Evolutionary conservation across 1,140 invertebrate genomes (phyloP).

Genomic region (Temnothorax nylanderi): DNA sequence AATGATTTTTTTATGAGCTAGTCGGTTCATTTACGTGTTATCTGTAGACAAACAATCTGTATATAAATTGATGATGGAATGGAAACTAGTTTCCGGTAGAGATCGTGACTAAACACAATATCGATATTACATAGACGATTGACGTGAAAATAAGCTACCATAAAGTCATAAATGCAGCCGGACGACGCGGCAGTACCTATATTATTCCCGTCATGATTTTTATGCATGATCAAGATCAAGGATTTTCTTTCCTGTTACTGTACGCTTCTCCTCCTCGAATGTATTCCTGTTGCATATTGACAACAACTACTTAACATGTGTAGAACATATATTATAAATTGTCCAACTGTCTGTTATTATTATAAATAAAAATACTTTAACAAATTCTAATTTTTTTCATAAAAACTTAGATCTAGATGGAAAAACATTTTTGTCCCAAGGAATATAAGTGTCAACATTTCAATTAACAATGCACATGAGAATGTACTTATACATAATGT

Average conservation of each 20-base stretch:
- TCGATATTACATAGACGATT: conserved; percentile 41
- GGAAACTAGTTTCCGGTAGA: conserved; percentile 54
- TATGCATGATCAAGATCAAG: conserved; percentile 63
- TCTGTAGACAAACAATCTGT: conserved; percentile 1
- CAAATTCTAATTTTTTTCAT: neutral
- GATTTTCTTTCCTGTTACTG: conserved; percentile 10
- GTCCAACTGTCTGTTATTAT: neutral
- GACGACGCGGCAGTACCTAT: neutral
- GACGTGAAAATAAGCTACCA: conserved; percentile 11
- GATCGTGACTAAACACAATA: conserved; percentile 36
- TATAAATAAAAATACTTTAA: neutral
- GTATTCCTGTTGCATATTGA: neutral
- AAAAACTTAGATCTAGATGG: neutral
- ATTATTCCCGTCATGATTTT: conserved; percentile 24
- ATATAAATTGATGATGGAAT: conserved; percentile 35
- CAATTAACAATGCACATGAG: neutral
- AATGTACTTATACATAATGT: too few relatives aligned
- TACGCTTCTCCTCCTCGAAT: neutral
- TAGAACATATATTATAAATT: neutral
- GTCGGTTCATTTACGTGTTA: neutral
- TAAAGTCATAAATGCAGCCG: conserved; percentile 8
- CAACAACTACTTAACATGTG: neutral
- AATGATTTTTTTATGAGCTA: neutral
- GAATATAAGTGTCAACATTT: neutral
- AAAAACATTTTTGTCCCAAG: neutral